Base-by-base conservation (phyloP, 2,797 vertebrate species). In the Eulemur albifrons region DNA sequence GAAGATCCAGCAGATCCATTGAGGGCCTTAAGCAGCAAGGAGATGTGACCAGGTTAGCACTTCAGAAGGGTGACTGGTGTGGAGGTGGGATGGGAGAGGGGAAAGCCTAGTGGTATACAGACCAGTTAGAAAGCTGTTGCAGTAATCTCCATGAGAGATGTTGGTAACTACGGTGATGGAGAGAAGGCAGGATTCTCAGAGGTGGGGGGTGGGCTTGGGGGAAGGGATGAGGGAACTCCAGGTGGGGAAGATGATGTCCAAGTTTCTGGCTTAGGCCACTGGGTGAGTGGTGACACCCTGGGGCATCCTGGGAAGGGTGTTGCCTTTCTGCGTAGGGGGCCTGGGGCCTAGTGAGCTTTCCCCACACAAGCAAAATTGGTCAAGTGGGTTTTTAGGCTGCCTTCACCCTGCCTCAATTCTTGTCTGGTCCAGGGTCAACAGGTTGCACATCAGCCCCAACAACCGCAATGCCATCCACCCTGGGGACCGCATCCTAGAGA, bases 401-500 rank as follows among this genome's bases (percentile, higher is more conserved):
- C 76, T 79, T 95, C 85, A 20, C 94, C 12, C 7, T 73, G 52
- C 50, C 95, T 93, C 57, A 85, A 91, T 32, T 93, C 63, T 83
- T 92, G 85, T 96, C 80, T 93, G 2, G 35, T 92, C 89, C 97
- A 99, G 99, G 97, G 99, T 99, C 95, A 98, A 99, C 97, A 99
- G 99, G 92, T 99, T 99, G 99, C 99, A 99, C 75, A 99, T 99
- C 98, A 99, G 99, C 97, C 99, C 99, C 12, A 99, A 99, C 96
- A 99, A 99, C 95, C 99, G 99, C 90, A 99, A 99, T 1, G 99
- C 99, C 97, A 99, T 99, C 98, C 99, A 99, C 69, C 99, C 99
- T 11, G 99, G 99, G 11, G 99, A 99, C 98, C 99, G 99, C 61
- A 99, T 99, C 97, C 98, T 99, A 98, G 99, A 99, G 98, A 99